Evolutionary conservation across 2,113 vertebrate genomes (phyloP), one percentile per base, ranked within the genome.

Genomic region (Cyprinodon brontotheroides): DNA sequence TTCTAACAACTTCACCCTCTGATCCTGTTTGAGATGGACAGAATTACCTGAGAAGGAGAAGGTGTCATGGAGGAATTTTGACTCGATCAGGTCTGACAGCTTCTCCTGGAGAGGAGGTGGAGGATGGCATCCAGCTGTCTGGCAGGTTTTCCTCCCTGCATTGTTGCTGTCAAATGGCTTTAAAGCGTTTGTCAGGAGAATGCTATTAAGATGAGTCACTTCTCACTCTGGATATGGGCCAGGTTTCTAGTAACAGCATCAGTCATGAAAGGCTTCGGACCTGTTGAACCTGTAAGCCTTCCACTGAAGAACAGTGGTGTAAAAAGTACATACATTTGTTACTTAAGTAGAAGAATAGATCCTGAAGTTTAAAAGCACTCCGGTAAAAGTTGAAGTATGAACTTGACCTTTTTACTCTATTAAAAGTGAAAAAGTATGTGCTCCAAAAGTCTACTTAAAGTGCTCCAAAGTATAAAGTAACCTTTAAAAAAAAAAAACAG

Each of bases 71-170:
- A 64, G 17, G 65, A 66, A 63, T 70, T 9, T n/a, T 72, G 80
- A 79, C 76, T 43, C 77, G 79, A 89, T 85, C 91, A 81, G 77
- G 85, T 90, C 69, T 85, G 88, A 88, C 88, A 86, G 87, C 86
- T 81, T 70, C 47, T 17, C 39, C 37, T 29, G 63, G 17, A 17
- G 40, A 61, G 15, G 29, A 38, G 43, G 63, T 65, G 38, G 53
- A 62, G 61, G 65, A 2, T 80, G 71, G 76, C 74, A 65, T 68
- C 72, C 74, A 68, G 74, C 65, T 75, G 72, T 78, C 70, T 85
- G 76, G 78, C 80, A 29, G 39, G 5, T 4, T 41, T 41, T 53
- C 43, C 71, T 68, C 60, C 68, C 62, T 57, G 70, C n/a, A 66
- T 70, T 48, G 38, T 57, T 65, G 38, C 40, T 43, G 53, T 80